Evolutionary conservation across 1,140 invertebrate genomes (phyloP).

Genomic region (Goniozus legneri): DNA sequence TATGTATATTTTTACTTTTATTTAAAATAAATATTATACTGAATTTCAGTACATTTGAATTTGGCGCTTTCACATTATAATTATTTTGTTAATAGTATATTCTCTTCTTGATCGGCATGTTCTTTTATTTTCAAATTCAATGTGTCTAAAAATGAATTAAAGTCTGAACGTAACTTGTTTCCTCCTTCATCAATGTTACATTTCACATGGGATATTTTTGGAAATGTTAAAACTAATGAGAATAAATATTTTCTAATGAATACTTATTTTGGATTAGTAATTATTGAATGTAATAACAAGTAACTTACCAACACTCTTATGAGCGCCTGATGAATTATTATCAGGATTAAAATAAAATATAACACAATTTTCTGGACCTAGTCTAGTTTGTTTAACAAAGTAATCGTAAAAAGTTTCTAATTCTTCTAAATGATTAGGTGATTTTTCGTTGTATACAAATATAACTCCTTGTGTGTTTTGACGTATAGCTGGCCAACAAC

Average conservation of each 20-base stretch:
- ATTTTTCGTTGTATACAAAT: constrained; percentile 67
- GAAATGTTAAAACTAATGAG: constrained; percentile 63
- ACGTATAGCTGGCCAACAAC: constrained; percentile 75
- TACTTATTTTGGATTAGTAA: constrained; percentile 10
- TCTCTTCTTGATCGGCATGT: constrained; percentile 55
- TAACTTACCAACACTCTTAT: constrained; percentile 40
- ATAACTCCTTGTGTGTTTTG: constrained; percentile 69
- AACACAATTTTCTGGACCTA: constrained; percentile 59
- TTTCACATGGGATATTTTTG: constrained; percentile 62
- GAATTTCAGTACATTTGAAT: neutral
- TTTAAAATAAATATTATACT: no score
- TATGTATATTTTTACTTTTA: constrained; percentile 6
- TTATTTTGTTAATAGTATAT: constrained; percentile 21
- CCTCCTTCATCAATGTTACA: constrained; percentile 65
- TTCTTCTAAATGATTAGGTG: constrained; percentile 59
- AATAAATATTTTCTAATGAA: no score
- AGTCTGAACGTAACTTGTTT: constrained; percentile 63
- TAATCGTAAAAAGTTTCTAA: constrained; percentile 71
- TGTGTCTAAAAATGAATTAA: constrained; percentile 61
- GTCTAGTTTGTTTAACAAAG: constrained; percentile 63
- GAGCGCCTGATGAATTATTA: constrained; percentile 37
- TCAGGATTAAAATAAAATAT: constrained; percentile 57
- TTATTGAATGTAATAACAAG: no score
- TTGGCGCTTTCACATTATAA: neutral
- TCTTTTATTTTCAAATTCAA: constrained; percentile 58